These are phyloP conservation scores for Aricia agestis DNA, from an alignment of 1,140 invertebrate genomes.

Conservation along the genomic window DNA sequence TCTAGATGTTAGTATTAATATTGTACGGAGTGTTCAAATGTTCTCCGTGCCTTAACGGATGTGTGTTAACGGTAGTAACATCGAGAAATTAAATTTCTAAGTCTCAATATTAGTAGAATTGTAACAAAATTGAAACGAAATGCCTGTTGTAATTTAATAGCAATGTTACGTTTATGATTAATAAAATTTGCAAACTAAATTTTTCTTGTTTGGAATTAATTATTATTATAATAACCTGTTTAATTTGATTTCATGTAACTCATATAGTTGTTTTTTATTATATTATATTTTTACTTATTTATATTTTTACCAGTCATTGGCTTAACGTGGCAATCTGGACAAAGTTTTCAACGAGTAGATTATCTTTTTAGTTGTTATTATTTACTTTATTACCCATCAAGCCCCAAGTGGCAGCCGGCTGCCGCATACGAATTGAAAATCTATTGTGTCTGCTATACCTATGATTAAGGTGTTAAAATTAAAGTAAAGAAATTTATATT, in stretches of 20 bases:
- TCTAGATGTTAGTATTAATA: constrained; percentile 7
- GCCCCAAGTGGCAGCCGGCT: too few species aligned
- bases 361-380: too few species aligned
- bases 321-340: too few species aligned
- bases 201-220: constrained; percentile 7
- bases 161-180: constrained; percentile 15
- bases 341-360: too few species aligned
- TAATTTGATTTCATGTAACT: background rate
- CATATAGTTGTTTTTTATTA: background rate
- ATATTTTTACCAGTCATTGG: background rate
- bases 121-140: constrained; percentile 15
- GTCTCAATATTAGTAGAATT: constrained; percentile 14
- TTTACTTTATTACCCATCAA: too few species aligned
- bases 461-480: too few species aligned
- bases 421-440: too few species aligned
- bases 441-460: too few species aligned
- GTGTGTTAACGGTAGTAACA: constrained; percentile 11
- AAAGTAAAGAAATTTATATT: too few species aligned
- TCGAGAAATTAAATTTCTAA: constrained; percentile 16
- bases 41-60: constrained; percentile 12
- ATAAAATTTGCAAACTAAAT: constrained; percentile 14
- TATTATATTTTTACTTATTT: background rate
- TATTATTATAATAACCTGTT: background rate
- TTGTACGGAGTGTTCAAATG: constrained; percentile 15
- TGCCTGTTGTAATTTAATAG: constrained; percentile 15